Evolutionary conservation across 2,888 invertebrate genomes (phyloP).

Genomic region (Oligia latruncula): DNA sequence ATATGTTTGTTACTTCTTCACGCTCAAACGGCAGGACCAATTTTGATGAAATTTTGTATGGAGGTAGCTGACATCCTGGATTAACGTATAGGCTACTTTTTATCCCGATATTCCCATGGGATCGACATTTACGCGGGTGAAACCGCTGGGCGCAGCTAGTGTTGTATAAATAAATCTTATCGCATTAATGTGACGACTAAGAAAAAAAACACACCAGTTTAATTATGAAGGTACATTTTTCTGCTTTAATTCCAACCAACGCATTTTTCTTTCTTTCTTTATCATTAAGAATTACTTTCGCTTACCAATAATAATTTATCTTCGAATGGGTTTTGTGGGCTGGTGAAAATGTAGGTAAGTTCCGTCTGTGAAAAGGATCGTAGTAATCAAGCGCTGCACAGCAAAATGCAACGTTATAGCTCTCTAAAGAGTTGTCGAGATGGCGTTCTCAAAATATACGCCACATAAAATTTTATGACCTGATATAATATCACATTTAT

Average conservation of each 20-base stretch:
- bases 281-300: neutral
- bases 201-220: neutral
- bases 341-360: neutral
- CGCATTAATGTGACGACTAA: neutral
- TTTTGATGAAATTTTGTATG: too few species aligned
- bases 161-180: neutral
- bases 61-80: too few species aligned
- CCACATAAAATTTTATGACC: slow-evolving; percentile 36
- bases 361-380: neutral
- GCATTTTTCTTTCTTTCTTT: neutral
- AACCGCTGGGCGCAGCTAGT: too few species aligned
- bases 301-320: neutral
- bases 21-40: too few species aligned
- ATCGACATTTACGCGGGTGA: too few species aligned
- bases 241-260: neutral
- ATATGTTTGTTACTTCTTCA: too few species aligned
- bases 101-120: too few species aligned
- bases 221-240: neutral
- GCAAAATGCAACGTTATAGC: slow-evolving; percentile 14
- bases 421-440: slow-evolving; percentile 12
- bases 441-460: slow-evolving; percentile 44
- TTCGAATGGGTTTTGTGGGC: neutral
- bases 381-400: neutral
- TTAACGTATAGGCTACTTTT: too few species aligned
- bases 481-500: slow-evolving; percentile 33